Conservation (phyloP, 1,140 invertebrate species). For the Leptinotarsa texana region DNA sequence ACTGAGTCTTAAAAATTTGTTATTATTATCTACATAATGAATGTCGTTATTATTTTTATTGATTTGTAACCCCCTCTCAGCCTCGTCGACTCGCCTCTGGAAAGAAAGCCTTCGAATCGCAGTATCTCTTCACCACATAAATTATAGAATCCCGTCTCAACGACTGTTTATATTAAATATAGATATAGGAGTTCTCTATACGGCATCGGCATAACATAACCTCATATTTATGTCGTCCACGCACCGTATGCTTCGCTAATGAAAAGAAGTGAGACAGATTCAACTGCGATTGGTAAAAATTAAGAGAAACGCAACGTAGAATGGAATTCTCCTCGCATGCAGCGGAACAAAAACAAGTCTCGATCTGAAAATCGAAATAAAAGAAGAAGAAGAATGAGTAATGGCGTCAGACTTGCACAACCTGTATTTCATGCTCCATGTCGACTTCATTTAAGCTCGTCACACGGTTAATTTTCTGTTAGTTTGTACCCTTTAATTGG, state of each 20-base stretch:
- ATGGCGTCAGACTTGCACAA: conserved; percentile 48
- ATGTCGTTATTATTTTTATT: too few relatives aligned
- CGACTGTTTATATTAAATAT: conserved; percentile 38
- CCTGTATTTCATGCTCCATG: conserved; percentile 47
- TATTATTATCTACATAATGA: too few relatives aligned
- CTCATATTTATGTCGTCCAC: conserved; percentile 32
- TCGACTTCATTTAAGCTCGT: conserved; percentile 45
- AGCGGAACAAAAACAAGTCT: conserved; percentile 42
- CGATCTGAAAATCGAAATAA: conserved; percentile 54
- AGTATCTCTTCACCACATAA: conserved; percentile 26
- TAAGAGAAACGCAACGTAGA: conserved; percentile 46
- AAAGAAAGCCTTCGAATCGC: conserved; percentile 23
- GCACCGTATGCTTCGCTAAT: conserved; percentile 26
- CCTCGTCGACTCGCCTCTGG: not conserved
- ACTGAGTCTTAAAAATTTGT: too few relatives aligned
- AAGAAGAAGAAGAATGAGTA: conserved; percentile 50
- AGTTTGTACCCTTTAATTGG: conserved; percentile 34
- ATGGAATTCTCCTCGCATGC: conserved; percentile 51
- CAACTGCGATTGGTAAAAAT: conserved; percentile 44
- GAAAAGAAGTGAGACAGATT: conserved; percentile 30
- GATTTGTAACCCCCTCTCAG: not conserved
- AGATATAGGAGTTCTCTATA: conserved; percentile 32
- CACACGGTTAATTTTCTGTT: conserved; percentile 40
- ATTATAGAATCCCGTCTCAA: conserved; percentile 28
- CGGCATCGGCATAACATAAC: conserved; percentile 33